These are phyloP conservation scores for Drosophila atroscutellata DNA, from an alignment of 2,888 invertebrate genomes.

Conservation along the genomic window DNA sequence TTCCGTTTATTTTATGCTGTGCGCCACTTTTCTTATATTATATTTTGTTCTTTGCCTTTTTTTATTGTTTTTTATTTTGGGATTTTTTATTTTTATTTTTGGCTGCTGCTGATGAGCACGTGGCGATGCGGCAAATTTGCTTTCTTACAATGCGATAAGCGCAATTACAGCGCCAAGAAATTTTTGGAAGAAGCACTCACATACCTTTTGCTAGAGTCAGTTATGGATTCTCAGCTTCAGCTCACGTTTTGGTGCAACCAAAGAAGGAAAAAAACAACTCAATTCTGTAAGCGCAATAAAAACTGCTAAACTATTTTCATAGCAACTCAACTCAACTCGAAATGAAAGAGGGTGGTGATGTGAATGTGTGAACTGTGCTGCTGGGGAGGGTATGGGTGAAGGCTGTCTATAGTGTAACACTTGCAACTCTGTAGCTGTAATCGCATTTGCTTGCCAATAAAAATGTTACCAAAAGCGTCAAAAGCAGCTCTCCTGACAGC, in stretches of 20 bases:
- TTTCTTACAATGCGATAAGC: slow-evolving; percentile 76
- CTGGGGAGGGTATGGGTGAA: neutral
- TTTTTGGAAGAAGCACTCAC: slow-evolving; percentile 17
- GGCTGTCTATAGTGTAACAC: slow-evolving; percentile 4
- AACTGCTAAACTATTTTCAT: slow-evolving; percentile 28
- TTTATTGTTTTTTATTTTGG: slow-evolving; percentile 25
- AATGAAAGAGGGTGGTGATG: neutral
- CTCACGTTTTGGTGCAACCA: slow-evolving; percentile 38
- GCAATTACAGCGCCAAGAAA: slow-evolving; percentile 58
- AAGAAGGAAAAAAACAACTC: neutral
- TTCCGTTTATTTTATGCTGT: slow-evolving; percentile 22
- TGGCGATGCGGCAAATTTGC: slow-evolving; percentile 66
- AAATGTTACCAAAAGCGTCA: slow-evolving; percentile 46
- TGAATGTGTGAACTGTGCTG: neutral
- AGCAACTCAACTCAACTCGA: slow-evolving; percentile 6
- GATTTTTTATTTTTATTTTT: slow-evolving; percentile 3
- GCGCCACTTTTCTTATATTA: slow-evolving; percentile 18
- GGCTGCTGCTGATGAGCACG: slow-evolving; percentile 44
- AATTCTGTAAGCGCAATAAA: slow-evolving; percentile 5
- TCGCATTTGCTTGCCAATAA: slow-evolving; percentile 70
- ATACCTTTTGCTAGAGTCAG: slow-evolving; percentile 19
- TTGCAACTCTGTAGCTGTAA: slow-evolving; percentile 46
- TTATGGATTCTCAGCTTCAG: slow-evolving; percentile 15
- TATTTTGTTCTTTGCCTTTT: slow-evolving; percentile 16
- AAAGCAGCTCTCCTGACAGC: slow-evolving; percentile 35